These are phyloP conservation scores for Coleophora flavipennella DNA, from an alignment of 2,888 invertebrate genomes.

Conservation along the genomic window DNA sequence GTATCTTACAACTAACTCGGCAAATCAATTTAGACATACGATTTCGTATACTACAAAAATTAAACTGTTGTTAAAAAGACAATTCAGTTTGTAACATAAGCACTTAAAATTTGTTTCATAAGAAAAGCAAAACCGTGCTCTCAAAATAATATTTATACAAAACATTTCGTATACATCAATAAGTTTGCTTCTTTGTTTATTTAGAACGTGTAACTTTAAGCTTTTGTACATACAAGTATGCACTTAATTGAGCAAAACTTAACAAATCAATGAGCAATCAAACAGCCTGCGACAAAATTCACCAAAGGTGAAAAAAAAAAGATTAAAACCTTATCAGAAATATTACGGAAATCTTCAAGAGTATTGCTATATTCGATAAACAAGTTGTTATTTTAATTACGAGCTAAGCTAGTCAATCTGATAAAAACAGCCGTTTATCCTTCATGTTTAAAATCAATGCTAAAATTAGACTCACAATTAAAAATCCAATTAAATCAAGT, in stretches of 20 bases:
- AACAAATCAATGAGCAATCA: constrained; percentile 66
- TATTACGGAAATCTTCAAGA: too few relatives aligned
- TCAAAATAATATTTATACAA: constrained; percentile 54
- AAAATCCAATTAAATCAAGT: too few relatives aligned
- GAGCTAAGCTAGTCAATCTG: too few relatives aligned
- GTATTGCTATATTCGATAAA: too few relatives aligned
- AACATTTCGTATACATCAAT: constrained; percentile 34
- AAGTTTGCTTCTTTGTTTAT: constrained; percentile 31
- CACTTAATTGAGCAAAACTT: constrained; percentile 68
- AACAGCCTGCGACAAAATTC: constrained; percentile 28
- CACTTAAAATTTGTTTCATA: constrained; percentile 54
- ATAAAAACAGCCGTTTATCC: too few relatives aligned
- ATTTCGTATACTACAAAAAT: constrained; percentile 7
- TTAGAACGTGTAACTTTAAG: constrained; percentile 48
- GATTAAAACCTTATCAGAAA: too few relatives aligned
- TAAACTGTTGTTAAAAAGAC: constrained; percentile 22
- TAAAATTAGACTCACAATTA: too few relatives aligned
- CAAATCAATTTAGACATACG: constrained; percentile 2
- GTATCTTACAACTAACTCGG: constrained; percentile 39
- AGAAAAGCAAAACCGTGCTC: constrained; percentile 71
- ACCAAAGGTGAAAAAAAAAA: too few relatives aligned
- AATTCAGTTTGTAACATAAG: constrained; percentile 17
- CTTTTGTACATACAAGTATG: constrained; percentile 37
- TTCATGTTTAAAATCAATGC: too few relatives aligned
- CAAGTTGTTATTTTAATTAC: too few relatives aligned